phyloP scores from a whole-genome alignment of 2,113 vertebrate species.

The Tychaedon coryphoeus region DNA sequence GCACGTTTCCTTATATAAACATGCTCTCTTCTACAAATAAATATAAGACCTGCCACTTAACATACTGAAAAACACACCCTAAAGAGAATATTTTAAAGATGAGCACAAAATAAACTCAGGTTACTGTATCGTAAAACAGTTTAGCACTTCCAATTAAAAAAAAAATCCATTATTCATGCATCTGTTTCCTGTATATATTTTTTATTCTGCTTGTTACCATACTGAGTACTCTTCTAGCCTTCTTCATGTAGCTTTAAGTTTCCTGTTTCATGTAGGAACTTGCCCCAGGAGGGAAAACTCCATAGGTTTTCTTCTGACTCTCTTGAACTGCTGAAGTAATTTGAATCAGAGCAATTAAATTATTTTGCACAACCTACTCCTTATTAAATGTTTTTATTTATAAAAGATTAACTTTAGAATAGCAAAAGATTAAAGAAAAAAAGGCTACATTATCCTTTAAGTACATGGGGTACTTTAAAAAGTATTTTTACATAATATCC shows the following conservation, averaged over 20 bases:
- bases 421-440: not conserved
- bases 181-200: slow-evolving; percentile 8
- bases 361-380: not conserved
- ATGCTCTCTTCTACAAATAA: slow-evolving; percentile 67
- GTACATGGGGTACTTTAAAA: not conserved
- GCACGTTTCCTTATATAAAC: slow-evolving; percentile 62
- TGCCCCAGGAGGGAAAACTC: not conserved
- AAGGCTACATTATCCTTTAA: not conserved
- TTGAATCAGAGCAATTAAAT: slow-evolving; percentile 12
- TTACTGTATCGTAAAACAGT: not conserved
- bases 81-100: slow-evolving; percentile 43
- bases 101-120: slow-evolving; percentile 11
- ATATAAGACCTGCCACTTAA: slow-evolving; percentile 61
- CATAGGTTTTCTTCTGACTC: not conserved
- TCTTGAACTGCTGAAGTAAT: not conserved
- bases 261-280: slow-evolving; percentile 52
- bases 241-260: not conserved
- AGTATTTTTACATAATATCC: not conserved
- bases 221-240: slow-evolving; percentile 1
- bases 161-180: slow-evolving; percentile 32
- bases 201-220: slow-evolving; percentile 38
- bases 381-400: not conserved
- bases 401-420: not conserved
- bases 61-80: not conserved
- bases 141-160: slow-evolving; percentile 18